These are phyloP conservation scores for Pachymerium ferrugineum DNA, from an alignment of 2,888 invertebrate genomes.

Conservation along the genomic window DNA sequence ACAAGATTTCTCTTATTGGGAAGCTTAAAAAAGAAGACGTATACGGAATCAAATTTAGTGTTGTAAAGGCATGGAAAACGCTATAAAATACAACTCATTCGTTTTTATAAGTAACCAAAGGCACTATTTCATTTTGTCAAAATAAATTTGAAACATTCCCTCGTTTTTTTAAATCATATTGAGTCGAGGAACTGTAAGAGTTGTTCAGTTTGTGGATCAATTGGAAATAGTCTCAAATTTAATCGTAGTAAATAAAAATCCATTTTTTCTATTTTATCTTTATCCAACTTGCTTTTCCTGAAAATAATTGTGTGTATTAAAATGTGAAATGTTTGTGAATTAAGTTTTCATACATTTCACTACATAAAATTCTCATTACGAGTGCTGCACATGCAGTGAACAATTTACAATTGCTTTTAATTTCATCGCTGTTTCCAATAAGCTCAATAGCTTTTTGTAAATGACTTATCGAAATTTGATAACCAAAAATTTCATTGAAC, in stretches of 20 bases:
- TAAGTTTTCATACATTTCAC: not conserved
- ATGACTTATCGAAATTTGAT: not conserved
- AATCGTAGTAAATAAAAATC: slow-evolving; percentile 9
- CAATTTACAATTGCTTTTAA: not conserved
- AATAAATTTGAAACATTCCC: not conserved
- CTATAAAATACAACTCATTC: not conserved
- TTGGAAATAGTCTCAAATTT: not conserved
- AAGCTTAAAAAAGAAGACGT: no score
- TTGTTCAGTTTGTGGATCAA: slow-evolving; percentile 6
- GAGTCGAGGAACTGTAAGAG: slow-evolving; percentile 4
- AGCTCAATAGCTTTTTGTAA: not conserved
- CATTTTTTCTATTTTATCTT: slow-evolving; percentile 11
- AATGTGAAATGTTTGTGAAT: not conserved
- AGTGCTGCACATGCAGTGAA: not conserved
- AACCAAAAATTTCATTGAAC: not conserved
- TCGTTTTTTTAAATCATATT: not conserved
- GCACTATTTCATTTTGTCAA: not conserved
- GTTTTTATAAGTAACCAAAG: not conserved
- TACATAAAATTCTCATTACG: not conserved
- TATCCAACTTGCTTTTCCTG: not conserved
- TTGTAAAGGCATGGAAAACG: not conserved
- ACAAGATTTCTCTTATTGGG: no score
- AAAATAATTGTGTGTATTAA: not conserved
- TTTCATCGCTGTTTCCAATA: not conserved
- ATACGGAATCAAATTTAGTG: not conserved